Percentiles rank a stretch among this genome's conserved stretches.
Conservation (phyloP, 2,888 invertebrate genomes). For the Drosophila pseudotalamancana region DNA sequence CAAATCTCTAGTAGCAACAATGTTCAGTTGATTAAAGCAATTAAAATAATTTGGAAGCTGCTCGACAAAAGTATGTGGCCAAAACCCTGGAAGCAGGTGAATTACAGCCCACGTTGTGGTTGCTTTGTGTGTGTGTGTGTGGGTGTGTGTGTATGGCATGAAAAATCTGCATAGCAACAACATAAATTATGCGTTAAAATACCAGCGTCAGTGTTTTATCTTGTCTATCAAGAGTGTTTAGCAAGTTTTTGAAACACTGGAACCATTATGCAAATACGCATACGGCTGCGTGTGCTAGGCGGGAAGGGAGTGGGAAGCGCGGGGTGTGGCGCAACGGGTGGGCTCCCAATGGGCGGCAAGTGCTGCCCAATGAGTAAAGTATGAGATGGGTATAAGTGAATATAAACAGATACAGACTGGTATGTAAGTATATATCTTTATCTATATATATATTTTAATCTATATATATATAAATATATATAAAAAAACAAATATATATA, state of each 20-base stretch:
- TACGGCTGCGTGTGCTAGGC: conserved; percentile 33
- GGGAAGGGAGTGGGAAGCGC: not conserved
- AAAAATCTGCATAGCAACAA: conserved; percentile 63
- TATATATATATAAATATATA: no score
- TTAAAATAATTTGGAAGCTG: conserved; percentile 44
- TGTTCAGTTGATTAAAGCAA: conserved; percentile 71
- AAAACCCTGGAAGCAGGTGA: conserved; percentile 33
- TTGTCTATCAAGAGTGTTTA: conserved; percentile 80
- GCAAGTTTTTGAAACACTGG: conserved; percentile 78
- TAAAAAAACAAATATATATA: no score
- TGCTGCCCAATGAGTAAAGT: conserved; percentile 14
- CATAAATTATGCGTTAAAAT: conserved; percentile 78
- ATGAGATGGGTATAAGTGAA: conserved; percentile 21
- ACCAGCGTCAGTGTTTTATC: conserved; percentile 73
- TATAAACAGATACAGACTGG: conserved; percentile 9
- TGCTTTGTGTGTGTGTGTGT: not conserved
- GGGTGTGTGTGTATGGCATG: conserved; percentile 10
- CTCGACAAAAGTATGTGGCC: not conserved
- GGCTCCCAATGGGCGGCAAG: conserved; percentile 6
- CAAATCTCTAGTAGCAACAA: conserved; percentile 43
- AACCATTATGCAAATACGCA: conserved; percentile 80
- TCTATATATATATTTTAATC: not conserved
- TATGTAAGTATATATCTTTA: not conserved
- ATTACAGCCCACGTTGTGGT: conserved; percentile 34
- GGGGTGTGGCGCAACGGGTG: conserved; percentile 32